phyloP scores from a whole-genome alignment of 2,888 invertebrate species.

The Boloria euphrosyne region DNA sequence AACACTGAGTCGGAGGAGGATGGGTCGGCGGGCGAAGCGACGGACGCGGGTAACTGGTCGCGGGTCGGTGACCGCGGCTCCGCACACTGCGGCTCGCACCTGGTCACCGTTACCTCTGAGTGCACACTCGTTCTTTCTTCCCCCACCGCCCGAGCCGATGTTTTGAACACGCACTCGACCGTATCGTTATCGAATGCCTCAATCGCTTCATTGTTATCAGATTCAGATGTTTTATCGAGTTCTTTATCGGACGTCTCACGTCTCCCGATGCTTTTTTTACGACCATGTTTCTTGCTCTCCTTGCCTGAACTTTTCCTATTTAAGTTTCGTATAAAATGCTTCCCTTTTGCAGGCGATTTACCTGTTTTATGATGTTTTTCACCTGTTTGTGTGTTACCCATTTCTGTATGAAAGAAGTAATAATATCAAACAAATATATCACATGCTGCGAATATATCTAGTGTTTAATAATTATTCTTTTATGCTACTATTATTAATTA shows the following conservation, averaged over 20 bases:
- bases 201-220: slow-evolving; percentile 73
- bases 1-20: slow-evolving; percentile 89
- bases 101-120: slow-evolving; percentile 75
- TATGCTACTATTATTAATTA: not conserved
- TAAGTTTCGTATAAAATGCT: slow-evolving; percentile 79
- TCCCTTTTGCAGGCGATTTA: slow-evolving; percentile 82
- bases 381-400: slow-evolving; percentile 82
- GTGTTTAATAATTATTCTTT: not conserved
- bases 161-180: slow-evolving; percentile 73
- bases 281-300: slow-evolving; percentile 70
- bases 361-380: slow-evolving; percentile 78
- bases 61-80: slow-evolving; percentile 75
- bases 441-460: not conserved
- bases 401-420: slow-evolving; percentile 46
- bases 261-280: slow-evolving; percentile 69
- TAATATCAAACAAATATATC: not conserved
- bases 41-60: slow-evolving; percentile 59
- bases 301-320: slow-evolving; percentile 70
- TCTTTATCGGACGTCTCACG: slow-evolving; percentile 65
- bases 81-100: slow-evolving; percentile 60
- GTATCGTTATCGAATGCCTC: slow-evolving; percentile 76
- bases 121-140: slow-evolving; percentile 62
- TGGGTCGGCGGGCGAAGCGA: slow-evolving; percentile 75
- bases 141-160: slow-evolving; percentile 58
- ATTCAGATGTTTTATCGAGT: slow-evolving; percentile 75